These are phyloP conservation scores for Bambusicola thoracicus DNA, from an alignment of 2,113 vertebrate species.

Conservation along the genomic window DNA sequence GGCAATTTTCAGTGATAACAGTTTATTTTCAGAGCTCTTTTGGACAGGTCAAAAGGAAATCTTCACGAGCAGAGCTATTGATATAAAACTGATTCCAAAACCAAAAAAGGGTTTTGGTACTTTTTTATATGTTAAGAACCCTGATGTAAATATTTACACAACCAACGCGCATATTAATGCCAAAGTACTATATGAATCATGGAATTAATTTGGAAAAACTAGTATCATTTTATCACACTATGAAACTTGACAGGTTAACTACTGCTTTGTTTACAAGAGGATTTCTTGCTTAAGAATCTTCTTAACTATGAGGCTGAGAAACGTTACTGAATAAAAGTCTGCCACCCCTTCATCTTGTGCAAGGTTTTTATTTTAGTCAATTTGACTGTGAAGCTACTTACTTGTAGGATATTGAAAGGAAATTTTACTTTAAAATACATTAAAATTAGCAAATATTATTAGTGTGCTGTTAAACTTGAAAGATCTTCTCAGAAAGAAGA, in stretches of 20 bases:
- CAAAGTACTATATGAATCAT: background rate
- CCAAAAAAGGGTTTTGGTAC: background rate
- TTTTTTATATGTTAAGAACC: background rate
- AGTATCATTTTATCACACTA: background rate
- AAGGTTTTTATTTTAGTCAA: constrained; percentile 17
- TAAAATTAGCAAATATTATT: background rate
- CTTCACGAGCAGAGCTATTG: background rate
- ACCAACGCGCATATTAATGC: background rate
- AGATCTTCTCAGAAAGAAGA: background rate
- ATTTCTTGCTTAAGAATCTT: background rate
- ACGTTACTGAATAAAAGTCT: background rate
- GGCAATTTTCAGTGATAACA: background rate
- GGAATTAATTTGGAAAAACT: background rate
- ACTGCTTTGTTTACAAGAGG: background rate
- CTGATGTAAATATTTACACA: background rate
- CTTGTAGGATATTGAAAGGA: background rate
- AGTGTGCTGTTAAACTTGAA: background rate
- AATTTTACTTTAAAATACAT: constrained; percentile 8
- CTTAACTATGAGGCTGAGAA: background rate
- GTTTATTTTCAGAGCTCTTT: background rate
- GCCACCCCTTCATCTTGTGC: background rate
- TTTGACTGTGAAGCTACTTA: constrained; percentile 24
- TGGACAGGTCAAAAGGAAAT: background rate
- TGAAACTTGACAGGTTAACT: background rate
- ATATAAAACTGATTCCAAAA: background rate